Evolutionary conservation across 2,797 vertebrate species (phyloP), one percentile per base, ranked within the genome.

Genomic region (Sitta carolinensis): DNA sequence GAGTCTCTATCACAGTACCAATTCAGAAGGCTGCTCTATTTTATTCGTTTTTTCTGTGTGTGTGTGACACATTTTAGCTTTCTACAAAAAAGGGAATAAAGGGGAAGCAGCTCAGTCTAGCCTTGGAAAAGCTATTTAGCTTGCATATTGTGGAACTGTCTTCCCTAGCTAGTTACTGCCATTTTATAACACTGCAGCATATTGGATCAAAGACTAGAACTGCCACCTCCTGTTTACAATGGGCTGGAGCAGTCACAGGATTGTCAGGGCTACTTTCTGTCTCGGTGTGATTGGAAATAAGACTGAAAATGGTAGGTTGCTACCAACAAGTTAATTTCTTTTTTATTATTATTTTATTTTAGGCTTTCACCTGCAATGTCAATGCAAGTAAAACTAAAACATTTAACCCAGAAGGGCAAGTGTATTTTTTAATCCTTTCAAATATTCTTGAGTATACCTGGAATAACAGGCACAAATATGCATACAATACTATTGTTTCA

Each of bases 141-240:
- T 93, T 89, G 64, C 5, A 4, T 74, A 50, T 70, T 85, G 81
- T 82, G 50, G 75, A 89, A 87, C 84, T 38, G 36, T 68, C 93
- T 95, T 94, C 75, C 54, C 36, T 54, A 69, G 68, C 75, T 85
- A 83, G 70, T 87, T 92, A 85, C 73, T 91, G 62, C 62, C 6
- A 5, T 93, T 95, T 85, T 93, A 80, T 92, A 95, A 72, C 92
- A 85, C 79, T 93, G 91, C 82, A 91, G 93, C 68, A 81, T 78
- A 80, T 80, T 69, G 75, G 86, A 95, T 89, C 79, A 95, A 93
- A 92, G 89, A 62, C 87, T 91, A 86, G 75, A 95, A 95, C 89
- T 95, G 95, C 94, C 93, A 94, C 82, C 78, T 94, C 90, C 89
- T 92, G 89, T 95, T 95, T 97, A 89, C 87, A 69, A 30, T 59